phyloP scores from a whole-genome alignment of 2,113 vertebrate species.

The Lampris megalopsis region DNA sequence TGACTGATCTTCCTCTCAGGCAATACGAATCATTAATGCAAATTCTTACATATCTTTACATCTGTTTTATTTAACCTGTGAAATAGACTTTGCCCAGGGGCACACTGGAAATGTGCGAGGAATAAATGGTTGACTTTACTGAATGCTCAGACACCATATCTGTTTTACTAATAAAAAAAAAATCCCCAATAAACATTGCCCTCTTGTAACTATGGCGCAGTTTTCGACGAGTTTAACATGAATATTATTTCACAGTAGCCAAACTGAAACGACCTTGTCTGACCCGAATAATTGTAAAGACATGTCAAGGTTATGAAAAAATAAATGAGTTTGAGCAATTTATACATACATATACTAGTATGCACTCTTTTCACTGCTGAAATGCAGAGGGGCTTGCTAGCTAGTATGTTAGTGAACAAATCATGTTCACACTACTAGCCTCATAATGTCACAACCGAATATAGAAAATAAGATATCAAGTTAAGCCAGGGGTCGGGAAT shows the following conservation, averaged over 20 bases:
- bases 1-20: constrained; percentile 9
- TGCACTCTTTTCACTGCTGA: too few species aligned
- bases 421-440: neutral
- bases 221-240: neutral
- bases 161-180: neutral
- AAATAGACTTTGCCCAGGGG: constrained; percentile 54
- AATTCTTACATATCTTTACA: constrained; percentile 48
- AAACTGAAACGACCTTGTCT: constrained; percentile 17
- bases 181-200: constrained; percentile 6
- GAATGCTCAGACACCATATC: too few species aligned
- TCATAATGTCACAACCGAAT: neutral
- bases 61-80: constrained; percentile 54
- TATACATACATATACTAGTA: too few species aligned
- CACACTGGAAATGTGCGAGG: constrained; percentile 26
- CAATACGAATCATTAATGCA: constrained; percentile 12
- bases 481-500: neutral
- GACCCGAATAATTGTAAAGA: constrained; percentile 22
- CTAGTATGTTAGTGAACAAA: neutral
- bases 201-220: constrained; percentile 36
- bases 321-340: too few species aligned
- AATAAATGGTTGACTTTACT: constrained; percentile 54
- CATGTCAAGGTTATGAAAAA: neutral
- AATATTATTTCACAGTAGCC: constrained; percentile 26
- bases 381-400: too few species aligned
- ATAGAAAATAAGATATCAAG: neutral